A percentile compares a stretch with the other conserved stretches of the same genome.
phyloP scores from a whole-genome alignment of 2,888 invertebrate species.

The Polymixis flavicincta region DNA sequence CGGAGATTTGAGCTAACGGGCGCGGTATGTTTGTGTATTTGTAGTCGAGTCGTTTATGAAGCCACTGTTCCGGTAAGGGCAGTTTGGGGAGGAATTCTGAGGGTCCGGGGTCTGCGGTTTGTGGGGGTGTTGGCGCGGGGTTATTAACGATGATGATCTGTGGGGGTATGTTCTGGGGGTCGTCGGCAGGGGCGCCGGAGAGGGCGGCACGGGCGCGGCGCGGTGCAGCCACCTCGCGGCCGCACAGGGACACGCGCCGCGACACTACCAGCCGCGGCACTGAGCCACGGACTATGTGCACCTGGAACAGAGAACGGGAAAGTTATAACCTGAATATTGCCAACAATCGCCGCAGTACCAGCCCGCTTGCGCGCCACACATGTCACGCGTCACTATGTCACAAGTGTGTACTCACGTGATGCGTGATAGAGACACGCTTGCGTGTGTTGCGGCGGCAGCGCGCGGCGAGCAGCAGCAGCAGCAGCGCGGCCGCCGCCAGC shows the following conservation, averaged over 20 bases:
- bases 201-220: conserved; percentile 66
- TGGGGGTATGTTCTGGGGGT: conserved; percentile 65
- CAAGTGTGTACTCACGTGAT: conserved; percentile 50
- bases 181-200: conserved; percentile 69
- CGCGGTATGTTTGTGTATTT: conserved; percentile 84
- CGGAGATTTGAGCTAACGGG: conserved; percentile 81
- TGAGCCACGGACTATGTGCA: conserved; percentile 81
- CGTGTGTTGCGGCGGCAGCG: conserved; percentile 78
- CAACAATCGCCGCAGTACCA: neutral
- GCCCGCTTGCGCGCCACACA: no score
- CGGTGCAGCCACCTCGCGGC: conserved; percentile 57
- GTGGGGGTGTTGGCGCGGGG: conserved; percentile 62
- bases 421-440: conserved; percentile 66
- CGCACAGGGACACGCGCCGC: conserved; percentile 68
- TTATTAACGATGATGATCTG: conserved; percentile 72
- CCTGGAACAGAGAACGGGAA: conserved; percentile 72
- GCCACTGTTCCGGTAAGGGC: conserved; percentile 87
- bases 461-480: conserved; percentile 80
- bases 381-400: neutral
- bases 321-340: neutral
- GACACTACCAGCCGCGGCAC: conserved; percentile 58
- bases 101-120: conserved; percentile 63
- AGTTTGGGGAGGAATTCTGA: conserved; percentile 80
- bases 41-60: conserved; percentile 84
- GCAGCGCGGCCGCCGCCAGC: conserved; percentile 83